phyloP scores from a whole-genome alignment of 2,113 vertebrate genomes.

The Uria aalge region DNA sequence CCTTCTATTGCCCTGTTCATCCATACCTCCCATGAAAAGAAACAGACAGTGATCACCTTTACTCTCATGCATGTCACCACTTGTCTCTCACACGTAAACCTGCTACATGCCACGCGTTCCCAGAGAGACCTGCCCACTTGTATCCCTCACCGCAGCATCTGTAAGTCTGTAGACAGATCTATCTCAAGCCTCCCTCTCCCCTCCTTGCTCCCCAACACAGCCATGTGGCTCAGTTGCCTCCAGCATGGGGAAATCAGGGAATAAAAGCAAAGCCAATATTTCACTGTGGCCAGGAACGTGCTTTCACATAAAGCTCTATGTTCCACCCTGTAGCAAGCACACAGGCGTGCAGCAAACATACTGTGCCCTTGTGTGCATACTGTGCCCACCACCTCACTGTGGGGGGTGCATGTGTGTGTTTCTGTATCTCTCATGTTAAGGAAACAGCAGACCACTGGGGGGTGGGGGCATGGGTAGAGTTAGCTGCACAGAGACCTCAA shows the following conservation, averaged over 20 bases:
- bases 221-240: accelerated
- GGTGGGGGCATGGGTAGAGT: no score
- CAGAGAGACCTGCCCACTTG: background rate
- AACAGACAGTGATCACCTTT: background rate
- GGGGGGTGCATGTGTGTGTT: accelerated
- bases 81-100: background rate
- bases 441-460: background rate
- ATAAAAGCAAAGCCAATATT: background rate
- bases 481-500: background rate
- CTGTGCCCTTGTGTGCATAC: no score
- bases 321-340: background rate
- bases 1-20: background rate
- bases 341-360: background rate
- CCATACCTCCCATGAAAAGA: background rate
- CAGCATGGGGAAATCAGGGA: accelerated
- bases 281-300: background rate
- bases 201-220: background rate
- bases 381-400: background rate
- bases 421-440: background rate
- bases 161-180: background rate
- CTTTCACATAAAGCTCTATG: background rate
- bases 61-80: background rate
- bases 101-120: background rate
- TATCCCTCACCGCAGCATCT: background rate
- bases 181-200: background rate